phyloP scores from a whole-genome alignment of 2,113 vertebrate species.

The Smithornis capensis region DNA sequence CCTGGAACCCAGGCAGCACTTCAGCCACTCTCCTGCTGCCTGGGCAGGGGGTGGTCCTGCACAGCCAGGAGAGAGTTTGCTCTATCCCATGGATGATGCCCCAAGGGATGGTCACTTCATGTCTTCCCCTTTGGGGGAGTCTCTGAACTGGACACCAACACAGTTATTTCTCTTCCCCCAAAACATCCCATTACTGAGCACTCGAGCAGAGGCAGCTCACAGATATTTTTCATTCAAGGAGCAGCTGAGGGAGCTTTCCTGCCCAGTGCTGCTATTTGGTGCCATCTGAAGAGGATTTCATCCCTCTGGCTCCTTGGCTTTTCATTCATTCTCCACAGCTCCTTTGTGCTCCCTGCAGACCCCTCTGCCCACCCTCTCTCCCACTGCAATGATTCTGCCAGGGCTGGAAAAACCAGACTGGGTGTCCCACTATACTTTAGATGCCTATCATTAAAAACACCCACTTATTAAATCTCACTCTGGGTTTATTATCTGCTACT shows the following conservation, averaged over 20 bases:
- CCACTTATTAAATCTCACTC: neutral
- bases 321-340: neutral
- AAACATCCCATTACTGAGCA: neutral
- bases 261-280: neutral
- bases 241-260: neutral
- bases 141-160: neutral
- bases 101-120: neutral
- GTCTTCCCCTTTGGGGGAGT: neutral
- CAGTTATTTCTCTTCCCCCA: neutral
- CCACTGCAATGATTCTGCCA: neutral
- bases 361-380: neutral
- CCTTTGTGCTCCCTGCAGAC: neutral
- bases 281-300: neutral
- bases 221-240: neutral
- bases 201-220: neutral
- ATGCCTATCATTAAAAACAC: neutral
- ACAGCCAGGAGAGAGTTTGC: neutral
- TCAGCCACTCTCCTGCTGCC: neutral
- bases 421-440: neutral
- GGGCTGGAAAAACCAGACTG: neutral
- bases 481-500: neutral
- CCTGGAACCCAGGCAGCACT: neutral
- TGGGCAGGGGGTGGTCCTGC: neutral
- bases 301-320: neutral
- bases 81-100: neutral